Percentiles rank a stretch among this genome's conserved stretches.
phyloP scores from a whole-genome alignment of 2,888 invertebrate species.

The Drosophila tripunctata region DNA sequence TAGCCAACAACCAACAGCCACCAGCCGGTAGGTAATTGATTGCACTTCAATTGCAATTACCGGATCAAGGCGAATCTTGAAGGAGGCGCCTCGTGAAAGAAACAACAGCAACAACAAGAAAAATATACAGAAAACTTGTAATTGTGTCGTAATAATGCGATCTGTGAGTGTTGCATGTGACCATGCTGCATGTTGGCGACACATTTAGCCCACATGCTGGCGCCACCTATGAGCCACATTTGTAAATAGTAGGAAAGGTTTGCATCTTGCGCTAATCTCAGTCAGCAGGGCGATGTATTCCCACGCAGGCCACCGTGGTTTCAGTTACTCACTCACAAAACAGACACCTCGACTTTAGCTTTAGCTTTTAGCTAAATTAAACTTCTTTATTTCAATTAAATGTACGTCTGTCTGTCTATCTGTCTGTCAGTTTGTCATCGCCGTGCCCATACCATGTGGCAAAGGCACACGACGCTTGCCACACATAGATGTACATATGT shows the following conservation, averaged over 20 bases:
- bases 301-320: conserved; percentile 57
- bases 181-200: conserved; percentile 52
- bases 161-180: conserved; percentile 23
- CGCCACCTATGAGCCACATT: conserved; percentile 60
- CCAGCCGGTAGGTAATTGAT: conserved; percentile 82
- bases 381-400: conserved; percentile 79
- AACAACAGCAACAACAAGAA: too few species aligned
- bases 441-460: conserved; percentile 76
- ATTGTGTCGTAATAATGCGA: conserved; percentile 76
- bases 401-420: conserved; percentile 37
- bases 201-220: conserved; percentile 63
- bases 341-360: conserved; percentile 61
- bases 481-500: conserved; percentile 14
- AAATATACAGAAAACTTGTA: too few species aligned
- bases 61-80: conserved; percentile 40
- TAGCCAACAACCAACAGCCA: too few species aligned
- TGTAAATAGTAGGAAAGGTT: conserved; percentile 11
- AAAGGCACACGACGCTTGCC: conserved; percentile 60
- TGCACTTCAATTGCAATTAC: conserved; percentile 80
- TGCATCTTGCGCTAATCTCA: conserved; percentile 36
- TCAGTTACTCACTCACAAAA: conserved; percentile 34
- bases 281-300: conserved; percentile 43
- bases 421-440: conserved; percentile 67
- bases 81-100: conserved; percentile 21
- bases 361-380: conserved; percentile 71